phyloP scores from a whole-genome alignment of 2,888 invertebrate species.

The Drosophila tanythrix region DNA sequence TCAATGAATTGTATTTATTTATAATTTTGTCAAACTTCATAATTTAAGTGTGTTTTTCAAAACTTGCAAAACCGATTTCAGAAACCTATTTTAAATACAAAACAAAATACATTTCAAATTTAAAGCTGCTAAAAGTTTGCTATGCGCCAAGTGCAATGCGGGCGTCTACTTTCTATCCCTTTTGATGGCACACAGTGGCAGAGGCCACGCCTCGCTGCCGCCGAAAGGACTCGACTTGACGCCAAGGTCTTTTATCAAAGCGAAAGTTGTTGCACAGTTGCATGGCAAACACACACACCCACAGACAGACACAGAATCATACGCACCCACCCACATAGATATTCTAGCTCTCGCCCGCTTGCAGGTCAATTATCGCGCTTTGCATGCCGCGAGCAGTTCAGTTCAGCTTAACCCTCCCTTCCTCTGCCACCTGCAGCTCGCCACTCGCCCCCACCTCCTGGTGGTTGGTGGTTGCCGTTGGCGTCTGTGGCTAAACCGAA shows the following conservation, averaged over 20 bases:
- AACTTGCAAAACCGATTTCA: not conserved
- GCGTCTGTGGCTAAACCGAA: conserved; percentile 57
- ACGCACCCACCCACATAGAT: conserved; percentile 16
- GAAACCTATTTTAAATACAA: conserved; percentile 9
- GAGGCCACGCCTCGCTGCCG: conserved; percentile 65
- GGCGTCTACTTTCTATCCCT: conserved; percentile 27
- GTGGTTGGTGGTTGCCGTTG: conserved; percentile 40
- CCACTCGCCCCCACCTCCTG: conserved; percentile 1
- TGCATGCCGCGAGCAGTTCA: conserved; percentile 68
- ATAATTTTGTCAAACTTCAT: not conserved
- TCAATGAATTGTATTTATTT: not conserved
- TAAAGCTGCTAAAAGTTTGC: conserved; percentile 42
- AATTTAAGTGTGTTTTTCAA: not conserved
- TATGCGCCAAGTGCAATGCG: conserved; percentile 44
- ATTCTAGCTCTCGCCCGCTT: conserved; percentile 46
- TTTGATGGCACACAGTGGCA: conserved; percentile 44
- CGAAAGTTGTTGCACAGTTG: conserved; percentile 79
- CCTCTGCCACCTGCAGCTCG: conserved; percentile 2
- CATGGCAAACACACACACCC: conserved; percentile 57
- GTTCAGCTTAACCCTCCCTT: conserved; percentile 37
- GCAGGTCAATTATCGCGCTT: conserved; percentile 77
- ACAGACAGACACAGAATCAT: conserved; percentile 20
- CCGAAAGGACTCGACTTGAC: conserved; percentile 71
- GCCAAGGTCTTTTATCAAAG: conserved; percentile 80
- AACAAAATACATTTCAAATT: conserved; percentile 15